These are phyloP conservation scores for Suillia variegata DNA, from an alignment of 2,888 invertebrate genomes.

Conservation along the genomic window DNA sequence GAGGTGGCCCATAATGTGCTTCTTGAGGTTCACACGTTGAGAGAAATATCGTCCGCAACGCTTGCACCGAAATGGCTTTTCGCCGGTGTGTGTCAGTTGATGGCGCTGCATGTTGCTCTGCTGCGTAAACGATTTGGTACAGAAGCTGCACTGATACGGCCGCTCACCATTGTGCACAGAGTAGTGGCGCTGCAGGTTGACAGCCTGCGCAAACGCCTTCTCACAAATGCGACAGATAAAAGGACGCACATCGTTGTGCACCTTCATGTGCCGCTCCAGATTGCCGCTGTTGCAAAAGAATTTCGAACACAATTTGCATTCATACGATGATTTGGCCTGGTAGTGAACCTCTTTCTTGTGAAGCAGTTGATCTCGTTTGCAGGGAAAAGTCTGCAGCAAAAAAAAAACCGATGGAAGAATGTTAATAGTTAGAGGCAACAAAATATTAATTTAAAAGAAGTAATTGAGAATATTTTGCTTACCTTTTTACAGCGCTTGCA, in stretches of 20 bases:
- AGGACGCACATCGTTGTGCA: constrained; percentile 59
- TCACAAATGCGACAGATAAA: constrained; percentile 55
- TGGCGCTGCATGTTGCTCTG: constrained; percentile 60
- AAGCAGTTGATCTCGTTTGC: constrained; percentile 58
- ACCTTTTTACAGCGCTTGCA: constrained; percentile 40
- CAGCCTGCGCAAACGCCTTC: constrained; percentile 59
- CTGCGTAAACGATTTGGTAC: constrained; percentile 59
- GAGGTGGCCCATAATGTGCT: constrained; percentile 59
- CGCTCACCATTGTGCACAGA: constrained; percentile 60
- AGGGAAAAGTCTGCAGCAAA: constrained; percentile 53
- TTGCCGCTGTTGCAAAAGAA: constrained; percentile 60
- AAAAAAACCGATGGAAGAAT: too few relatives aligned
- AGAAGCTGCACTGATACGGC: constrained; percentile 56
- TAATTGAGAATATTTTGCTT: not conserved
- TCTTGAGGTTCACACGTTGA: constrained; percentile 60
- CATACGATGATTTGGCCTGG: constrained; percentile 56
- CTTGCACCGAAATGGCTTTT: constrained; percentile 60
- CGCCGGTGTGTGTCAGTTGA: constrained; percentile 59
- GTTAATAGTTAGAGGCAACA: too few relatives aligned
- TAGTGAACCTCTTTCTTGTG: constrained; percentile 57
- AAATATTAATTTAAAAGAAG: too few relatives aligned
- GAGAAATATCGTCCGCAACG: constrained; percentile 59
- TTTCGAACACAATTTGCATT: constrained; percentile 57
- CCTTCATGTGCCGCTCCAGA: constrained; percentile 59
- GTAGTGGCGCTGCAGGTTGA: constrained; percentile 57